phyloP scores from a whole-genome alignment of 1,140 invertebrate species.

The Drosophila oshimai region DNA sequence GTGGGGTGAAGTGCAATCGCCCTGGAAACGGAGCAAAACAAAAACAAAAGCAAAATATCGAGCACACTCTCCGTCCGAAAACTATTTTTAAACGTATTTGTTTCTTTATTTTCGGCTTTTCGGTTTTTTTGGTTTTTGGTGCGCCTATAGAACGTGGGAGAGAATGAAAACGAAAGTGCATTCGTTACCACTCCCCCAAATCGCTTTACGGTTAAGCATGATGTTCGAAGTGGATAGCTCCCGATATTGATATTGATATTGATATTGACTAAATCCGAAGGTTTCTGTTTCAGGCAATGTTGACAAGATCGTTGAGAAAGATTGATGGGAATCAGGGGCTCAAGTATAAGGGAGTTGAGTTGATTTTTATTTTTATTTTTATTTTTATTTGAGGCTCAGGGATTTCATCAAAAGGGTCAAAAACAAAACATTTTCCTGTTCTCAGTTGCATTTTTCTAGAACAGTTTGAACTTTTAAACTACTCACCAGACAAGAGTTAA shows the following conservation, averaged over 20 bases:
- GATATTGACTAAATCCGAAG: slow-evolving; percentile 15
- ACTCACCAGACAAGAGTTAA: too few species aligned
- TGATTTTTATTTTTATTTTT: too few species aligned
- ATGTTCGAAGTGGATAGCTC: slow-evolving; percentile 3
- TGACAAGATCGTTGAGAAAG: slow-evolving; percentile 26
- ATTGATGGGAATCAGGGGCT: not conserved
- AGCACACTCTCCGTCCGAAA: not conserved
- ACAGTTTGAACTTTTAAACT: too few species aligned
- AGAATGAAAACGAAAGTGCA: slow-evolving; percentile 1
- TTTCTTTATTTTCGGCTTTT: slow-evolving; percentile 7
- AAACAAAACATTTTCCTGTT: too few species aligned
- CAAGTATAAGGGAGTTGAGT: too few species aligned
- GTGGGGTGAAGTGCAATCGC: not conserved
- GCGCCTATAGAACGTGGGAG: slow-evolving; percentile 9
- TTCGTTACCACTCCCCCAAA: not conserved
- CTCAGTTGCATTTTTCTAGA: too few species aligned
- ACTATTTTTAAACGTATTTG: slow-evolving; percentile 33
- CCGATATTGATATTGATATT: slow-evolving; percentile 8
- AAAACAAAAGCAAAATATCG: not conserved
- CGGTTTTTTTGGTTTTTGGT: not conserved
- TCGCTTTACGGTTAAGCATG: not conserved
- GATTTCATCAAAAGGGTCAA: too few species aligned
- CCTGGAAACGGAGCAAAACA: slow-evolving; percentile 2
- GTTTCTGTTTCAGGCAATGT: not conserved
- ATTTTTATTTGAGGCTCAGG: too few species aligned